These are phyloP conservation scores for Drosophila vallismaia DNA, from an alignment of 2,888 invertebrate species.

Conservation along the genomic window DNA sequence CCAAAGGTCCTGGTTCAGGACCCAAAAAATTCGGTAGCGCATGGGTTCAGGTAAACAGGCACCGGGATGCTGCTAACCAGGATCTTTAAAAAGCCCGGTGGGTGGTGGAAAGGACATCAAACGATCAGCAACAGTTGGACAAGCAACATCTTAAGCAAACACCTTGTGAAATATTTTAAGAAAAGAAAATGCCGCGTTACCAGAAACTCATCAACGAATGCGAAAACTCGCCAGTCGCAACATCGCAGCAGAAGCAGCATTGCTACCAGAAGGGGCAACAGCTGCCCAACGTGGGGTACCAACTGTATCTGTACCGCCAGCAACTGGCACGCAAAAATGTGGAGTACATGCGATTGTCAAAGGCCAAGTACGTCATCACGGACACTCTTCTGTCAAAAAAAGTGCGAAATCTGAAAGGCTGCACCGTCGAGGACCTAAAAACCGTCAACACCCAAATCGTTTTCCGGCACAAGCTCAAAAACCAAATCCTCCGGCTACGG, in stretches of 20 bases:
- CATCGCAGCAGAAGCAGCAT: slow-evolving; percentile 25
- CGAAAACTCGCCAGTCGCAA: slow-evolving; percentile 6
- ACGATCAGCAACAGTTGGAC: slow-evolving; percentile 37
- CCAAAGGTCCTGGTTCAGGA: neutral
- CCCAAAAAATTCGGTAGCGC: slow-evolving; percentile 29
- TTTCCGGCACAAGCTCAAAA: slow-evolving; percentile 66
- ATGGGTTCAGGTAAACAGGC: slow-evolving; percentile 23
- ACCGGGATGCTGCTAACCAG: neutral
- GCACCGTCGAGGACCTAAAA: slow-evolving; percentile 65
- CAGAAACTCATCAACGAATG: slow-evolving; percentile 61
- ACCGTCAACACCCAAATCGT: slow-evolving; percentile 67
- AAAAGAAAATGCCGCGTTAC: slow-evolving; percentile 57
- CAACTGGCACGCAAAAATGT: slow-evolving; percentile 65
- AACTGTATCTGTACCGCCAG: slow-evolving; percentile 68
- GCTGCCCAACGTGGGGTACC: slow-evolving; percentile 61
- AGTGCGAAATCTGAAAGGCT: slow-evolving; percentile 62
- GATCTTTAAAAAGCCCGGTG: slow-evolving; percentile 49
- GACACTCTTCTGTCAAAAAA: slow-evolving; percentile 64
- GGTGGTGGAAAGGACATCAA: slow-evolving; percentile 42
- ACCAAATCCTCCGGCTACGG: slow-evolving; percentile 62
- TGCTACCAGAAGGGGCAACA: slow-evolving; percentile 27
- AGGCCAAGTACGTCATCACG: slow-evolving; percentile 71
- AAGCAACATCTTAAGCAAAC: slow-evolving; percentile 35
- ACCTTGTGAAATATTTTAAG: neutral
- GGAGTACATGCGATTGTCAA: slow-evolving; percentile 63